A percentile compares a stretch with the other conserved stretches of the same genome.
Evolutionary conservation across 2,797 vertebrate species (phyloP).

Genomic region (Scomberomorus guttatus): DNA sequence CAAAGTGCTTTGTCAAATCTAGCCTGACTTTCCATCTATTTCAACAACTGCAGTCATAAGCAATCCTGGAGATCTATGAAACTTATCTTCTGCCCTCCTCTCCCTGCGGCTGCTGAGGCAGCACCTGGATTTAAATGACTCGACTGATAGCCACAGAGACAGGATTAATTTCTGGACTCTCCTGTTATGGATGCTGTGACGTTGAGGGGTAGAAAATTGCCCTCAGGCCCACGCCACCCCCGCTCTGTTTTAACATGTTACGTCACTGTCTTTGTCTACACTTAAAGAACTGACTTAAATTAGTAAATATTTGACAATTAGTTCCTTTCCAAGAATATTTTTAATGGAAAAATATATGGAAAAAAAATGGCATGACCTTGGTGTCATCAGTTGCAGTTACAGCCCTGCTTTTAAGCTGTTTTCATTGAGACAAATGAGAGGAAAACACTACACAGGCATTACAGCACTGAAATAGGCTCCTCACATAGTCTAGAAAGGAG

Average conservation of each 20-base stretch:
- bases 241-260: too few species aligned
- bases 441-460: neutral
- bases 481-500: neutral
- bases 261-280: too few species aligned
- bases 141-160: conserved; percentile 38
- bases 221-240: neutral
- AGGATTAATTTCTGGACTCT: conserved; percentile 40
- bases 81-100: conserved; percentile 33
- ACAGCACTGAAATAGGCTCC: neutral
- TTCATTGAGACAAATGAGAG: neutral
- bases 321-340: neutral
- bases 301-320: neutral
- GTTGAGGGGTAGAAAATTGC: conserved; percentile 18
- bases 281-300: too few species aligned
- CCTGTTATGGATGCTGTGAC: conserved; percentile 15
- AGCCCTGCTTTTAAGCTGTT: neutral
- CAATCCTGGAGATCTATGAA: conserved; percentile 72
- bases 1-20: conserved; percentile 59
- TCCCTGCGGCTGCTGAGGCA: conserved; percentile 66
- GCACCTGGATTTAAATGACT: conserved; percentile 73
- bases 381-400: neutral
- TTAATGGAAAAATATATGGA: neutral
- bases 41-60: conserved; percentile 76
- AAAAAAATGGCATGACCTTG: neutral
- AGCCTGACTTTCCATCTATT: conserved; percentile 60